These are phyloP conservation scores for Andrena trimmerana DNA, from an alignment of 2,888 invertebrate genomes.

Conservation along the genomic window DNA sequence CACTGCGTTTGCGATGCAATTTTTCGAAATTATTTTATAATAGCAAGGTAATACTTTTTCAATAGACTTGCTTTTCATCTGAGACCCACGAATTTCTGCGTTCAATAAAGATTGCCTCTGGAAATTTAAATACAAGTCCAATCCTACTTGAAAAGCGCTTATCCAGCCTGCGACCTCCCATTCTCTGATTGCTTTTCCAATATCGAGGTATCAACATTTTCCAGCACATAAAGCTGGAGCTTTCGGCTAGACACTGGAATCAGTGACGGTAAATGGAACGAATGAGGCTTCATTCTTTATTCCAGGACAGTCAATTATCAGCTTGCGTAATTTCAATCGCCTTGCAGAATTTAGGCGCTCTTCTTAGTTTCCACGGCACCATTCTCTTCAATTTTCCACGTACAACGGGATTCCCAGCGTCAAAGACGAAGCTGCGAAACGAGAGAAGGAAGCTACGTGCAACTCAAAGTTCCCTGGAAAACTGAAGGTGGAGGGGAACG, in stretches of 20 bases:
- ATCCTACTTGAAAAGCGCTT: not conserved
- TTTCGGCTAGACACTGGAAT: not conserved
- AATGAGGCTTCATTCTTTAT: not conserved
- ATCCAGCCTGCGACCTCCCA: not conserved
- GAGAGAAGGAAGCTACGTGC: slow-evolving; percentile 5
- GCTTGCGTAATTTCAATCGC: not conserved
- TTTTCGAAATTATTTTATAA: too few species aligned
- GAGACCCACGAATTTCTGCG: too few species aligned
- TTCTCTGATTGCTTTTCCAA: slow-evolving; percentile 17
- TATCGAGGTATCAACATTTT: slow-evolving; percentile 21
- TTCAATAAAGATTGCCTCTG: not conserved
- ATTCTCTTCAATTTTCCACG: slow-evolving; percentile 8
- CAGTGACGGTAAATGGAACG: not conserved
- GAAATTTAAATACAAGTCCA: not conserved
- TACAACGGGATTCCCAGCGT: slow-evolving; percentile 2
- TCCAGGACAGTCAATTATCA: not conserved
- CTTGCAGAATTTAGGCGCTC: not conserved
- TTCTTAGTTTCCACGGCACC: too few species aligned
- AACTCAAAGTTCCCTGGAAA: not conserved
- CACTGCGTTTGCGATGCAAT: too few species aligned
- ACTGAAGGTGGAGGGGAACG: slow-evolving; percentile 1
- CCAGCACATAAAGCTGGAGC: not conserved
- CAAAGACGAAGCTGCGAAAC: slow-evolving; percentile 8
- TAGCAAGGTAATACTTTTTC: too few species aligned
- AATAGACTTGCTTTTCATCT: too few species aligned